Evolutionary conservation across 2,888 invertebrate genomes (phyloP).

Genomic region (Phlogophora meticulosa): DNA sequence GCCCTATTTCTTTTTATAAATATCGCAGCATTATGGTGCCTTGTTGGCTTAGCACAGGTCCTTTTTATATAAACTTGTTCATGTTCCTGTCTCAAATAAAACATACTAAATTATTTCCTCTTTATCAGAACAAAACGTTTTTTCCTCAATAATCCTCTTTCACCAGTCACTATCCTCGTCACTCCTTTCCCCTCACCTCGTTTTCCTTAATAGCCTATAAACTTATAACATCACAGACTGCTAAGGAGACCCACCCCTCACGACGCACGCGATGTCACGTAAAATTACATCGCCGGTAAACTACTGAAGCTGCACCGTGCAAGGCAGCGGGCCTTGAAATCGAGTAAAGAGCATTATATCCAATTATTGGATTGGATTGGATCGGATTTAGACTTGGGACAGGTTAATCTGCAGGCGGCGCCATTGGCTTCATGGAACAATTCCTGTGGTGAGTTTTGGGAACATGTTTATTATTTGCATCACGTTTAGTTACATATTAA

Average conservation of each 20-base stretch:
- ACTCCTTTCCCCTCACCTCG: background rate
- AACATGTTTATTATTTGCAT: background rate
- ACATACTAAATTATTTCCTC: too few relatives aligned
- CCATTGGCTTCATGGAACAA: slow-evolving; percentile 18
- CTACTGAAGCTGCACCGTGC: slow-evolving; percentile 15
- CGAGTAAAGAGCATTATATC: slow-evolving; percentile 46
- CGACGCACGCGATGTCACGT: background rate
- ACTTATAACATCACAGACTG: background rate
- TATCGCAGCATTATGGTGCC: too few relatives aligned
- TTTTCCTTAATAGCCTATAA: background rate
- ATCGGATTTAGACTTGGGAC: slow-evolving; percentile 37
- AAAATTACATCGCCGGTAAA: slow-evolving; percentile 5
- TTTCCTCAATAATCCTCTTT: too few relatives aligned
- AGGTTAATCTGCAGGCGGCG: slow-evolving; percentile 43
- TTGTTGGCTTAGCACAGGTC: too few relatives aligned
- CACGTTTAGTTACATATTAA: background rate
- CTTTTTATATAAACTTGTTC: too few relatives aligned
- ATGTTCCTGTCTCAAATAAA: too few relatives aligned
- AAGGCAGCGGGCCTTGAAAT: slow-evolving; percentile 54
- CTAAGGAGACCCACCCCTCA: background rate
- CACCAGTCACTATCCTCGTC: too few relatives aligned
- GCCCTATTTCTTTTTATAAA: too few relatives aligned
- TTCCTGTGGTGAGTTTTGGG: background rate
- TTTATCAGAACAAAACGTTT: too few relatives aligned
- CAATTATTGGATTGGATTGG: slow-evolving; percentile 48